These are phyloP conservation scores for Portunus trituberculatus DNA, from an alignment of 1,140 invertebrate genomes.

Conservation along the genomic window DNA sequence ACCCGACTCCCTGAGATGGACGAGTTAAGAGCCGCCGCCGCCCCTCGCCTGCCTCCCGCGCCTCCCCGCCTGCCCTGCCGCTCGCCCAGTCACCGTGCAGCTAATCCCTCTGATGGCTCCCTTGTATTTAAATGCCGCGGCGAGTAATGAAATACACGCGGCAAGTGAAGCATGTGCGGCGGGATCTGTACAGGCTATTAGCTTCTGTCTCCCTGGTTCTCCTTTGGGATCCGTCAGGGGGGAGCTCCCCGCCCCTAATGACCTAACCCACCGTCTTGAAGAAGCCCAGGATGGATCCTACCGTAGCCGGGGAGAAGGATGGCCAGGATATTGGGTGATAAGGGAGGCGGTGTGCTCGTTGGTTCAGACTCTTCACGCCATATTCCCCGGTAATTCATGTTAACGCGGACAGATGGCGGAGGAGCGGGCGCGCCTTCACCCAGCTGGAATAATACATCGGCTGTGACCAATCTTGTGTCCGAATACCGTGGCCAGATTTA, in stretches of 20 bases:
- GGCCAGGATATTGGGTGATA: slow-evolving; percentile 14
- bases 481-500: slow-evolving; percentile 26
- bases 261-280: background rate
- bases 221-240: slow-evolving; percentile 38
- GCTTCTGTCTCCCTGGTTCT: slow-evolving; percentile 46
- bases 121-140: slow-evolving; percentile 52
- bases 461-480: slow-evolving; percentile 38
- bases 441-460: slow-evolving; percentile 63
- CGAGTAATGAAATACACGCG: slow-evolving; percentile 54
- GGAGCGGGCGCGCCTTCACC: slow-evolving; percentile 27
- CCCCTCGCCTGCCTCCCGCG: background rate
- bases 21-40: background rate
- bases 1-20: background rate
- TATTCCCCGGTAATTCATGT: slow-evolving; percentile 65
- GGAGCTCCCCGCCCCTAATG: background rate
- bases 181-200: slow-evolving; percentile 58
- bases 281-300: background rate
- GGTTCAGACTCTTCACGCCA: slow-evolving; percentile 3
- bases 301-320: slow-evolving; percentile 40
- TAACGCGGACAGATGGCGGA: slow-evolving; percentile 54
- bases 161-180: slow-evolving; percentile 36
- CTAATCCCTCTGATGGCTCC: slow-evolving; percentile 57
- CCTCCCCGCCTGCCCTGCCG: background rate
- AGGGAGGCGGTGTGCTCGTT: background rate
- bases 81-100: background rate